phyloP scores from a whole-genome alignment of 1,140 invertebrate species.

The Drosophila sucinea region DNA sequence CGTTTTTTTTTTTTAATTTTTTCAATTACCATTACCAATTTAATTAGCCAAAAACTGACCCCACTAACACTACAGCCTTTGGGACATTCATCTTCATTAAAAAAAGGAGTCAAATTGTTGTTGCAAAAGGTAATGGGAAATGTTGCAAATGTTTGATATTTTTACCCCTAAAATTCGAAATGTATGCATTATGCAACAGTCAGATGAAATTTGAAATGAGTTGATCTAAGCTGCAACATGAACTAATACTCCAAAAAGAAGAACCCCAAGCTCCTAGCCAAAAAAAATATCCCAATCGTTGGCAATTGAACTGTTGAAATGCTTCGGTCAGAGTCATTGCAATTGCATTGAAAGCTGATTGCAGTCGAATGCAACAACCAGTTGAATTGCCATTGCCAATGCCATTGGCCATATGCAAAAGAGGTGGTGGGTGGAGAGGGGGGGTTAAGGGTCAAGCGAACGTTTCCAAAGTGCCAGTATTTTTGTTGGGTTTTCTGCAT shows the following conservation, averaged over 20 bases:
- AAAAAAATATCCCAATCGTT: constrained; percentile 4
- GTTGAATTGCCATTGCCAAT: constrained; percentile 38
- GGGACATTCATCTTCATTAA: neutral
- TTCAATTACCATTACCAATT: constrained; percentile 61
- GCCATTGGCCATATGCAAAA: constrained; percentile 22
- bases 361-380: constrained; percentile 48
- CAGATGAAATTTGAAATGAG: no score
- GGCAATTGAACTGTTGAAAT: constrained; percentile 24
- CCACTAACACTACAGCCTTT: no score
- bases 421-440: neutral
- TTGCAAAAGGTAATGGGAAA: no score
- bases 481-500: constrained; percentile 53
- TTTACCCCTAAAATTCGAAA: no score
- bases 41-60: neutral
- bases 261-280: no score
- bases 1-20: constrained; percentile 37
- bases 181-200: no score
- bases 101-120: neutral
- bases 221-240: no score
- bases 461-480: constrained; percentile 27
- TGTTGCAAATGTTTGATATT: no score
- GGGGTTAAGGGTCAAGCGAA: neutral
- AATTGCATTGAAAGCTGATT: constrained; percentile 14
- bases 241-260: no score
- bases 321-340: constrained; percentile 16